Conservation (phyloP, 2,888 invertebrate species). For the Heliconius charithonia region DNA sequence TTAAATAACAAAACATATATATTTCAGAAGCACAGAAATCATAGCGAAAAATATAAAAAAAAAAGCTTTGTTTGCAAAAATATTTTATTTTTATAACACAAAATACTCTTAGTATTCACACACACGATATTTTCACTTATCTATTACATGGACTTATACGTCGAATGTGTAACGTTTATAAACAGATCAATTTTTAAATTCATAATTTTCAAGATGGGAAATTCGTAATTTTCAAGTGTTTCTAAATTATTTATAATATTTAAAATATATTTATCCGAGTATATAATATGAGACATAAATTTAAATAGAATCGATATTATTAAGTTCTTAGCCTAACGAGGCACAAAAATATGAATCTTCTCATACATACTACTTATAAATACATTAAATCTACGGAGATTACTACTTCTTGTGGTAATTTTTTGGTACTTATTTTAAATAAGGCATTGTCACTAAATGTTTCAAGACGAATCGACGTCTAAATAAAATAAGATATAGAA, state of each 20-base stretch:
- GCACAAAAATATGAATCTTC: slow-evolving; percentile 17
- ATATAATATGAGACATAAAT: background rate
- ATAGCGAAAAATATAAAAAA: background rate
- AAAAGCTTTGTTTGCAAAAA: slow-evolving; percentile 42
- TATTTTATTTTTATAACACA: slow-evolving; percentile 47
- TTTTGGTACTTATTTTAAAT: slow-evolving; percentile 22
- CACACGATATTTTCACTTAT: slow-evolving; percentile 20
- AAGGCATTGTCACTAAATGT: slow-evolving; percentile 10
- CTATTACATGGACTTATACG: slow-evolving; percentile 15
- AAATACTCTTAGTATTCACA: slow-evolving; percentile 33
- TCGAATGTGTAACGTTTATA: slow-evolving; percentile 15
- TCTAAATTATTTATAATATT: background rate
- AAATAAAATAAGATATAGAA: background rate
- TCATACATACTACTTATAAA: background rate
- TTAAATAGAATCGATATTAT: background rate
- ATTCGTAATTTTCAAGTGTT: background rate
- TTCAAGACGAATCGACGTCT: background rate
- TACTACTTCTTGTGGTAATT: slow-evolving; percentile 11
- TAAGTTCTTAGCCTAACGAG: slow-evolving; percentile 1
- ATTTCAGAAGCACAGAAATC: background rate
- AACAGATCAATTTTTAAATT: slow-evolving; percentile 10
- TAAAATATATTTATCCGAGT: slow-evolving; percentile 3
- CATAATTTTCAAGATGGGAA: background rate
- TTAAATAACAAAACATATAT: background rate
- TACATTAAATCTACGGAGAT: slow-evolving; percentile 11